phyloP scores from a whole-genome alignment of 2,888 invertebrate species.

The Drosophila gaucha region DNA sequence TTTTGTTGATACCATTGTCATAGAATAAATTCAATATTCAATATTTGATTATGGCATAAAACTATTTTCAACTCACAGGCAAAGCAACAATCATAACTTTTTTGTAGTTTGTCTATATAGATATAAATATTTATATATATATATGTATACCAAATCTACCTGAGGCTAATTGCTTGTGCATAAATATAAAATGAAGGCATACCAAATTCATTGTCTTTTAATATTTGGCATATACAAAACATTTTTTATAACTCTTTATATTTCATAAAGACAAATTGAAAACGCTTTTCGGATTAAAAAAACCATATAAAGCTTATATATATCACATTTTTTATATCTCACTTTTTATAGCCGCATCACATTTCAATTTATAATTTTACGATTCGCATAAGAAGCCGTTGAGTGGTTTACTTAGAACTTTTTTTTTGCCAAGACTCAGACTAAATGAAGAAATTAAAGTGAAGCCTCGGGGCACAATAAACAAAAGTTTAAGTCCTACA shows the following conservation, averaged over 20 bases:
- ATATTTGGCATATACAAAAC: no score
- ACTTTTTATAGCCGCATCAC: conserved; percentile 1
- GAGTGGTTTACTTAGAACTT: conserved; percentile 19
- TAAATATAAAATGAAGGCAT: no score
- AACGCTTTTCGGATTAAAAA: background rate
- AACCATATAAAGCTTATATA: no score
- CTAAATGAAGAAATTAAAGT: conserved; percentile 39
- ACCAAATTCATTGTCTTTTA: no score
- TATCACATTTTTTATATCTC: background rate
- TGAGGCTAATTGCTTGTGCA: no score
- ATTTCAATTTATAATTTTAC: conserved; percentile 37
- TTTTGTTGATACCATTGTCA: no score
- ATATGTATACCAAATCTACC: no score
- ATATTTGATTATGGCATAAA: background rate
- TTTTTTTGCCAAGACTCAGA: background rate
- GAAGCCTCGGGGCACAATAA: conserved; percentile 13
- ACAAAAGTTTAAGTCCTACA: conserved; percentile 10
- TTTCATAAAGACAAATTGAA: background rate
- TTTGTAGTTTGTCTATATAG: no score
- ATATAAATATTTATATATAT: no score
- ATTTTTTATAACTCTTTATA: background rate
- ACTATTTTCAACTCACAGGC: no score
- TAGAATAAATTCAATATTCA: background rate
- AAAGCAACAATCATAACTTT: no score
- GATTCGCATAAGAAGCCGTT: conserved; percentile 4